A percentile compares a stretch with the other conserved stretches of the same genome.
Conservation (phyloP, 2,797 vertebrate genomes). For the Myotis findleyi region DNA sequence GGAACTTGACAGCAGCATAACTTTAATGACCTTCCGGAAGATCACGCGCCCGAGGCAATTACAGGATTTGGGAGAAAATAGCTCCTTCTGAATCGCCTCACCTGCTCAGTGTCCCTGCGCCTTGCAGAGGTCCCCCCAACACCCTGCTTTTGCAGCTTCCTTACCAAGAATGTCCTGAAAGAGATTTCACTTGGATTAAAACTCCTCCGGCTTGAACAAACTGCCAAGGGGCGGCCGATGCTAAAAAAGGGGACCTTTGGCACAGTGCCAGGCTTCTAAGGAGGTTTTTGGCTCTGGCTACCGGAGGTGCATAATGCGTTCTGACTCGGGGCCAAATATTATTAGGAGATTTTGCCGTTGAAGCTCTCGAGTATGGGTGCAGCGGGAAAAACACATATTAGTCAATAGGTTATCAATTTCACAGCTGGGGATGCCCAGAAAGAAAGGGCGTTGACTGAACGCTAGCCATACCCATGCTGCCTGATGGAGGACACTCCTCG, state of each 20-base stretch:
- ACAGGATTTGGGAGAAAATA: conserved; percentile 64
- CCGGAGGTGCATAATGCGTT: background rate
- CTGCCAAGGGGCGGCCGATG: background rate
- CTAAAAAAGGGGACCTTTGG: conserved; percentile 26
- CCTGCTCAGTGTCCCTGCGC: background rate
- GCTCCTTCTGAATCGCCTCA: conserved; percentile 38
- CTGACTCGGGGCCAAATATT: conserved; percentile 47
- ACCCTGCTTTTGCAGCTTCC: background rate
- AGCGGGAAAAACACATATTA: conserved; percentile 64
- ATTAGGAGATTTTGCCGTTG: conserved; percentile 37
- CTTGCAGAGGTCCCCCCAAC: background rate
- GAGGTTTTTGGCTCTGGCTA: conserved; percentile 13
- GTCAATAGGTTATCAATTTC: conserved; percentile 52
- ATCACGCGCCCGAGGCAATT: conserved; percentile 68
- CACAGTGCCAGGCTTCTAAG: background rate
- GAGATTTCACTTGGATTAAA: conserved; percentile 52
- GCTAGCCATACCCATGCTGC: background rate
- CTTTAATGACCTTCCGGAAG: conserved; percentile 52
- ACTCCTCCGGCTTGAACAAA: background rate
- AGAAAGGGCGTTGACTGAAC: conserved; percentile 1
- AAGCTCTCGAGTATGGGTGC: conserved; percentile 43
- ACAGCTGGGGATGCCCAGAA: conserved; percentile 14
- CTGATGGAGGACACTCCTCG: background rate
- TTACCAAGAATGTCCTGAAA: conserved; percentile 22
- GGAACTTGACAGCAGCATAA: conserved; percentile 39